Base-by-base conservation (phyloP, 2,113 vertebrate species). In the Bucco capensis region DNA sequence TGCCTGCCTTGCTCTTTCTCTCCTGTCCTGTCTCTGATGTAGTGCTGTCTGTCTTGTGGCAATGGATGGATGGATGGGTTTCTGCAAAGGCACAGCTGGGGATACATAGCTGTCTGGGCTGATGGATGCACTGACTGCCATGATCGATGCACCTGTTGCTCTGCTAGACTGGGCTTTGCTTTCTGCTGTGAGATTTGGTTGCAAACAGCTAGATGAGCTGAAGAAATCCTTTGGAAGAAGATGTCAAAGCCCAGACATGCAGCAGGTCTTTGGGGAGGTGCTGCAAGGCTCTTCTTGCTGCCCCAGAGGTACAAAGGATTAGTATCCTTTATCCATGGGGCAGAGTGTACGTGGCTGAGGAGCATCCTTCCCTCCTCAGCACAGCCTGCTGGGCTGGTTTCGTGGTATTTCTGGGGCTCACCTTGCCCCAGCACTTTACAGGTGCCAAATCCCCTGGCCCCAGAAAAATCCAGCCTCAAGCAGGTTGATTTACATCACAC, bases 391-490 rank as follows among this genome's bases (percentile, higher is more conserved):
- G 44, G 44, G 79, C 79, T 94, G 54, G 85, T 83, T 83, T 77
- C 0, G 1, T 74, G 64, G 64, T 70, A 38, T 66, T 95, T 73
- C 64, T 90, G 37, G 27, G 56, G 57, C 27, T 91, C 28, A 7
- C 23, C 28, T 76, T 85, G 51, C n/a, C n/a, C 37, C 1, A 4
- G 35, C 0, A 3, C 47, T 38, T 92, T 61, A 42, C 15, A 81
- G 61, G 33, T 84, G 75, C 71, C 35, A 91, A 69, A 76, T 53
- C 33, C 58, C 11, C 35, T 10, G 5, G 44, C 11, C 17, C 35
- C 31, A 54, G 72, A 95, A 91, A 91, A 92, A 85, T 40, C 70
- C 62, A 82, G 44, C 85, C 90, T 79, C 49, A 5, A 22, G 85
- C 62, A 57, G 19, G 17, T 53, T 56, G 35, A 28, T 90, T 66